phyloP scores from a whole-genome alignment of 2,888 invertebrate genomes.

The Pteria penguin region DNA sequence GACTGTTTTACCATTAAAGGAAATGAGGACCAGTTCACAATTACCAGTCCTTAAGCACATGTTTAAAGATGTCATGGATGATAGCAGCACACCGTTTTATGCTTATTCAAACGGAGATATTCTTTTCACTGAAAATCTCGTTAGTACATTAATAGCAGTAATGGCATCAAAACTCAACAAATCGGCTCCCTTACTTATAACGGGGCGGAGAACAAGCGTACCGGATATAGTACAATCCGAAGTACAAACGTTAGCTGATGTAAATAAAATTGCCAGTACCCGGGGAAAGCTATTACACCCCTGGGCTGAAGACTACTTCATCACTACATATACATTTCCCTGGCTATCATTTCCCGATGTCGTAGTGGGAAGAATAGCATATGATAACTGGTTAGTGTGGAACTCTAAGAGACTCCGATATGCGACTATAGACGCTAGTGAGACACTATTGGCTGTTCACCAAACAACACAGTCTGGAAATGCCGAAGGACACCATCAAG shows the following conservation, averaged over 20 bases:
- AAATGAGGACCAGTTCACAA: conserved; percentile 57
- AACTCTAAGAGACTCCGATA: conserved; percentile 32
- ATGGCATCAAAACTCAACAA: not conserved
- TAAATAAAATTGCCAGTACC: conserved; percentile 14
- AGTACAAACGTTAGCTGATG: not conserved
- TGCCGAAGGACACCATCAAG: conserved; percentile 27
- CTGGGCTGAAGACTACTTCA: conserved; percentile 53
- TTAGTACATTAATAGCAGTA: conserved; percentile 51
- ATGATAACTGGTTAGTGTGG: conserved; percentile 56
- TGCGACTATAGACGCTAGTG: conserved; percentile 45
- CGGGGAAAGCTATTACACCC: conserved; percentile 36
- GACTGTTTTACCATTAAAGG: conserved; percentile 54
- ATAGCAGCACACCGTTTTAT: conserved; percentile 63
- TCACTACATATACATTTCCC: conserved; percentile 47
- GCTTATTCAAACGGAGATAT: conserved; percentile 72
- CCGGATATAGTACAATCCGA: conserved; percentile 19
- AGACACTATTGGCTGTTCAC: conserved; percentile 51
- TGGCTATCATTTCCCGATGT: conserved; percentile 54
- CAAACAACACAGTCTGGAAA: conserved; percentile 51
- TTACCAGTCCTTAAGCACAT: conserved; percentile 70
- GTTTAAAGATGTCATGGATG: conserved; percentile 63
- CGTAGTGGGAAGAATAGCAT: conserved; percentile 52
- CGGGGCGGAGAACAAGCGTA: conserved; percentile 40
- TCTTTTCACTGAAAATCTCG: conserved; percentile 60
- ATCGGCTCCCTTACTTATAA: conserved; percentile 24